A percentile compares a stretch with the other conserved stretches of the same genome.
Conservation (phyloP, 2,888 invertebrate species). For the Tanaodytes sp. region DNA sequence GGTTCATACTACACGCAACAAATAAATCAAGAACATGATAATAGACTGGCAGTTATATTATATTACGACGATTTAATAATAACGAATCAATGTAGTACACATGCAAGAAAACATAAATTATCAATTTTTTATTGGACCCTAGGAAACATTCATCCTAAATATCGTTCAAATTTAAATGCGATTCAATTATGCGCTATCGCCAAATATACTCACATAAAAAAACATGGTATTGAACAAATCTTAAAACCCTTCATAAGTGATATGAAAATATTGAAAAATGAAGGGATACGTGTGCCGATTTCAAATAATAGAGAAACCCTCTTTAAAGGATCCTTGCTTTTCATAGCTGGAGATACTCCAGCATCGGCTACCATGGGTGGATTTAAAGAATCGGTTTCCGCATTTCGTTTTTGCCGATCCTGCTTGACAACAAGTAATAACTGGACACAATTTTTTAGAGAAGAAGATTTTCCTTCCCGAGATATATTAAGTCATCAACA, state of each 20-base stretch:
- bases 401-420: slow-evolving; percentile 16
- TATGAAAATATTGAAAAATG: slow-evolving; percentile 31
- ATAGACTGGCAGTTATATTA: slow-evolving; percentile 52
- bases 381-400: too few species aligned
- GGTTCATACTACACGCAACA: too few species aligned
- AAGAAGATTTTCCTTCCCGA: slow-evolving; percentile 2
- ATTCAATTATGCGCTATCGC: slow-evolving; percentile 44
- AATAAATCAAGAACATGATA: too few species aligned
- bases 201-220: slow-evolving; percentile 36
- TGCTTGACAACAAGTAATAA: slow-evolving; percentile 13
- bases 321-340: slow-evolving; percentile 2
- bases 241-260: slow-evolving; percentile 44
- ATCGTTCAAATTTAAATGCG: slow-evolving; percentile 6
- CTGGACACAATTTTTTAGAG: slow-evolving; percentile 15
- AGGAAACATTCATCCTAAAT: slow-evolving; percentile 8
- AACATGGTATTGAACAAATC: slow-evolving; percentile 35
- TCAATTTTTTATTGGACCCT: slow-evolving; percentile 25
- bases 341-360: too few species aligned
- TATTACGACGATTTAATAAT: slow-evolving; percentile 10
- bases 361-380: slow-evolving; percentile 12
- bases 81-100: slow-evolving; percentile 24
- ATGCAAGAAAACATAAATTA: slow-evolving; percentile 18
- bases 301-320: slow-evolving; percentile 11
- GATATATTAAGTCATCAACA: slow-evolving; percentile 2
- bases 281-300: slow-evolving; percentile 29